phyloP scores from a whole-genome alignment of 2,797 vertebrate genomes.

The Antennarius maculatus region DNA sequence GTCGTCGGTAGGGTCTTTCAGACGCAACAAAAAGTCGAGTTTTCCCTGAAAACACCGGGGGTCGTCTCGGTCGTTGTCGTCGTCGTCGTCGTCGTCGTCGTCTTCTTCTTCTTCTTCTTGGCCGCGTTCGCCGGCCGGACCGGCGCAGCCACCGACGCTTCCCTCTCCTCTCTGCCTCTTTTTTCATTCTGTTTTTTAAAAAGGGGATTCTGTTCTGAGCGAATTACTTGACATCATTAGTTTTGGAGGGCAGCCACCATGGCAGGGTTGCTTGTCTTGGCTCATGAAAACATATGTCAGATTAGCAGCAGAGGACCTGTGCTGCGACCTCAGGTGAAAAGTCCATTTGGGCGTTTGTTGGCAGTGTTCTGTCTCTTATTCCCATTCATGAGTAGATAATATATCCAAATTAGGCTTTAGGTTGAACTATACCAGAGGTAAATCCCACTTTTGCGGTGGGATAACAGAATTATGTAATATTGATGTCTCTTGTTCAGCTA shows the following conservation, averaged over 20 bases:
- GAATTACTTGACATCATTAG: constrained; percentile 87
- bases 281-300: constrained; percentile 82
- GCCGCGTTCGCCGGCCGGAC: constrained; percentile 44
- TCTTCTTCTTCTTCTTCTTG: constrained; percentile 45
- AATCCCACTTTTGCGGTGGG: too few relatives aligned
- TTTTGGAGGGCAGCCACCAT: constrained; percentile 82
- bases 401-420: background rate
- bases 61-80: constrained; percentile 10
- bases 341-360: constrained; percentile 54
- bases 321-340: constrained; percentile 81
- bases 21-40: constrained; percentile 41
- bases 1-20: constrained; percentile 51
- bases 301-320: constrained; percentile 72
- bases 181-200: constrained; percentile 75
- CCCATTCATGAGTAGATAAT: background rate
- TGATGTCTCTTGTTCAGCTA: background rate
- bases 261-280: constrained; percentile 80
- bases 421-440: background rate
- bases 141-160: constrained; percentile 33
- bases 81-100: too few relatives aligned
- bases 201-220: constrained; percentile 77
- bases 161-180: constrained; percentile 56
- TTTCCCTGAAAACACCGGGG: constrained; percentile 12
- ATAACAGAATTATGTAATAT: background rate
- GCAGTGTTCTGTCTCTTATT: constrained; percentile 4